A percentile compares a stretch with the other conserved stretches of the same genome.
Evolutionary conservation across 2,113 vertebrate species (phyloP).

Genomic region (Arothron firmamentum): DNA sequence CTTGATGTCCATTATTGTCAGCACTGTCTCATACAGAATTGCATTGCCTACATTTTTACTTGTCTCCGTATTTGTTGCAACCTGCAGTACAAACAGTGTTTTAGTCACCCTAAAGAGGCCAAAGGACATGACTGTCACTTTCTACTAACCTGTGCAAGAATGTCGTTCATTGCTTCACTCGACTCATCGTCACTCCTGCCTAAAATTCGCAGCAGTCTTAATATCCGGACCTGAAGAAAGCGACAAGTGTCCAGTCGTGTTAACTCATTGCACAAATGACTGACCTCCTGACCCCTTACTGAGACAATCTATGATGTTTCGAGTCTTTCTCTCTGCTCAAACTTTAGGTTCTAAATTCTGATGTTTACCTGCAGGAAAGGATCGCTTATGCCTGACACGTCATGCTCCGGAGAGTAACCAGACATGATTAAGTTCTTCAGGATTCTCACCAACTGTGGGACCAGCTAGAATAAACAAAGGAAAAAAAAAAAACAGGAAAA

Average conservation of each 20-base stretch:
- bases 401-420: conserved; percentile 98
- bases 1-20: conserved; percentile 99
- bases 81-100: conserved; percentile 65
- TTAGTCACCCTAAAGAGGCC: background rate
- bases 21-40: conserved; percentile 97
- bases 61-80: conserved; percentile 98
- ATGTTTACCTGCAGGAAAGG: conserved; percentile 93
- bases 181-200: conserved; percentile 97
- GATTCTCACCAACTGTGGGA: conserved; percentile 98
- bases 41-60: conserved; percentile 99
- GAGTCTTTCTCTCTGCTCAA: background rate
- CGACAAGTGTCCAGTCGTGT: background rate
- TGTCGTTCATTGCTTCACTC: conserved; percentile 99
- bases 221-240: conserved; percentile 87
- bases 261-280: background rate
- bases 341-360: background rate
- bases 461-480: conserved; percentile 81
- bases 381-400: conserved; percentile 98
- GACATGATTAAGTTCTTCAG: conserved; percentile 99
- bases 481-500: conserved; percentile 38
- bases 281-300: background rate
- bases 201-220: conserved; percentile 95
- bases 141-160: conserved; percentile 91
- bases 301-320: background rate
- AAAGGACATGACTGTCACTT: background rate